These are phyloP conservation scores for Ladona fulva DNA, from an alignment of 1,140 invertebrate genomes.

Conservation along the genomic window DNA sequence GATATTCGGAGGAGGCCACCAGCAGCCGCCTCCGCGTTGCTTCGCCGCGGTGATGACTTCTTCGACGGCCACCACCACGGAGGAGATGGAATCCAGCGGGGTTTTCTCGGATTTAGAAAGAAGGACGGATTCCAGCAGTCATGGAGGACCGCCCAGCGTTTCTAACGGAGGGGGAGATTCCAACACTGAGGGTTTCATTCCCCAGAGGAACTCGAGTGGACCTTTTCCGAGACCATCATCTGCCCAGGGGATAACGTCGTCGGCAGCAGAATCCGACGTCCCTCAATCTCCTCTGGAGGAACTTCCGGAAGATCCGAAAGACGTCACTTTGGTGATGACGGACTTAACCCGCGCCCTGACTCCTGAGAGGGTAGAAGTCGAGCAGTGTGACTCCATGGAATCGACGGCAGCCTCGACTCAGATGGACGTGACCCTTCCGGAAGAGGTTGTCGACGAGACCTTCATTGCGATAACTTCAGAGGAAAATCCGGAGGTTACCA, in stretches of 20 bases:
- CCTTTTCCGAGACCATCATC: neutral
- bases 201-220: neutral
- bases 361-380: neutral
- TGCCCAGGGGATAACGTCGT: neutral
- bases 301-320: neutral
- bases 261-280: neutral
- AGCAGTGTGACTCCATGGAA: neutral
- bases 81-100: conserved; percentile 76
- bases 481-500: neutral
- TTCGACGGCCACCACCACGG: conserved; percentile 40
- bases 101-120: conserved; percentile 75
- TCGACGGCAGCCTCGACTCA: neutral
- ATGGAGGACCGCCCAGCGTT: neutral
- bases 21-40: neutral
- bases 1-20: neutral
- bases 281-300: neutral
- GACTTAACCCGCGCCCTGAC: neutral
- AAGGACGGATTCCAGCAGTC: conserved; percentile 17
- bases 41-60: conserved; percentile 27
- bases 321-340: neutral
- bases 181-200: no score
- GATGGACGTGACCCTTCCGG: neutral
- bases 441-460: neutral
- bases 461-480: neutral
- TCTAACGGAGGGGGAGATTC: neutral